These are phyloP conservation scores for Sebastes vulpes DNA, from an alignment of 2,797 vertebrate species.

Conservation along the genomic window DNA sequence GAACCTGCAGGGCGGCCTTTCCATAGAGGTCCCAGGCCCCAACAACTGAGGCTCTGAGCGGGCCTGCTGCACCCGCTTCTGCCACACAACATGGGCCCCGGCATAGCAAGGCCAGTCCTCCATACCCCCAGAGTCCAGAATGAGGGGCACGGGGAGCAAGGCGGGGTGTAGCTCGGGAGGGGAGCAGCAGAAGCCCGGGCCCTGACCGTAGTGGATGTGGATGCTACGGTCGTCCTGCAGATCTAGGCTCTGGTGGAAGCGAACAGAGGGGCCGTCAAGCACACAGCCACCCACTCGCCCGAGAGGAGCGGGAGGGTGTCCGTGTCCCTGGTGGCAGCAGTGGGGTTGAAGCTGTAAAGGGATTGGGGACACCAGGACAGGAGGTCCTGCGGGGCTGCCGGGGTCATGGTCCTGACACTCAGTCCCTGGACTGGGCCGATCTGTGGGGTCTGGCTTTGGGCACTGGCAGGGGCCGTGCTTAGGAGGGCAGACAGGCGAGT, in stretches of 20 bases:
- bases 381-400: slow-evolving; percentile 48
- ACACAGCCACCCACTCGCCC: slow-evolving; percentile 84
- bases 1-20: slow-evolving; percentile 74
- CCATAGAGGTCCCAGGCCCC: slow-evolving; percentile 76
- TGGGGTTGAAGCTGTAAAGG: slow-evolving; percentile 73
- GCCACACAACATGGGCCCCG: slow-evolving; percentile 87
- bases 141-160: slow-evolving; percentile 87
- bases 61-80: slow-evolving; percentile 87
- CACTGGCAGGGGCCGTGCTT: slow-evolving; percentile 81
- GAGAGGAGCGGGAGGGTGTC: slow-evolving; percentile 66
- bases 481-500: slow-evolving; percentile 71
- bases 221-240: slow-evolving; percentile 84
- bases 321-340: slow-evolving; percentile 84
- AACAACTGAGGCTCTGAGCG: slow-evolving; percentile 85
- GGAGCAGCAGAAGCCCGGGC: slow-evolving; percentile 83
- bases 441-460: slow-evolving; percentile 77
- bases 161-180: slow-evolving; percentile 85
- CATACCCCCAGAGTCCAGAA: slow-evolving; percentile 85
- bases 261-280: slow-evolving; percentile 77
- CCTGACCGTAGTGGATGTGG: slow-evolving; percentile 83
- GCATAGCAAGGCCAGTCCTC: slow-evolving; percentile 83
- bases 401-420: slow-evolving; percentile 75
- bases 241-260: slow-evolving; percentile 87
- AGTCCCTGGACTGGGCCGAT: slow-evolving; percentile 62
- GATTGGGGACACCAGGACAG: slow-evolving; percentile 70